These are phyloP conservation scores for Actinernus sp. DNA, from an alignment of 92 coral and sea anemone species.

Conservation along the genomic window DNA sequence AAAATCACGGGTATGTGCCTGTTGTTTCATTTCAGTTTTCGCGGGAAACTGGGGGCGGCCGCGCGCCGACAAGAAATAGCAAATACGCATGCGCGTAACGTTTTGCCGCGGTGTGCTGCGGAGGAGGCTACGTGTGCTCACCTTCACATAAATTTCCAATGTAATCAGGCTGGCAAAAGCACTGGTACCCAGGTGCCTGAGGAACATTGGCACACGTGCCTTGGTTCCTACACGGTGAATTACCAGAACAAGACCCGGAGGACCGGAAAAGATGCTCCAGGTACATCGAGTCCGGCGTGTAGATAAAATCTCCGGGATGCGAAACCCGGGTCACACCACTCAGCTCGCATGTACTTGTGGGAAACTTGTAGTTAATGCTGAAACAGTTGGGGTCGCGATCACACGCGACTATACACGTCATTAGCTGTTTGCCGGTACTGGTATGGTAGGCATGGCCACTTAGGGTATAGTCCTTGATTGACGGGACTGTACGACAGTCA, in stretches of 20 bases:
- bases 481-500: conserved; percentile 44
- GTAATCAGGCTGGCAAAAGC: conserved; percentile 65
- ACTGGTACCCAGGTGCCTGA: conserved; percentile 67
- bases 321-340: conserved; percentile 61
- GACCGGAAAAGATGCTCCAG: conserved; percentile 80
- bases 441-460: conserved; percentile 44
- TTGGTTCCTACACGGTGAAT: conserved; percentile 59
- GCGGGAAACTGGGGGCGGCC: no score
- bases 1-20: no score
- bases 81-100: no score
- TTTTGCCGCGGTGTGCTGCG: no score
- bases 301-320: conserved; percentile 34
- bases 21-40: no score
- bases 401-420: conserved; percentile 65
- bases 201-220: conserved; percentile 64
- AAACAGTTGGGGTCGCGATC: conserved; percentile 65
- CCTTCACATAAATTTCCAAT: conserved; percentile 63
- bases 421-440: conserved; percentile 53
- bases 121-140: conserved; percentile 3
- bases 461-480: conserved; percentile 60
- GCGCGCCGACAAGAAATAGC: no score
- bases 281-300: conserved; percentile 42
- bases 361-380: conserved; percentile 69
- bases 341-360: conserved; percentile 59
- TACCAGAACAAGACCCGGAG: conserved; percentile 59